These are phyloP conservation scores for Premnoplex brunnescens DNA, from an alignment of 2,797 vertebrate species.

Conservation along the genomic window DNA sequence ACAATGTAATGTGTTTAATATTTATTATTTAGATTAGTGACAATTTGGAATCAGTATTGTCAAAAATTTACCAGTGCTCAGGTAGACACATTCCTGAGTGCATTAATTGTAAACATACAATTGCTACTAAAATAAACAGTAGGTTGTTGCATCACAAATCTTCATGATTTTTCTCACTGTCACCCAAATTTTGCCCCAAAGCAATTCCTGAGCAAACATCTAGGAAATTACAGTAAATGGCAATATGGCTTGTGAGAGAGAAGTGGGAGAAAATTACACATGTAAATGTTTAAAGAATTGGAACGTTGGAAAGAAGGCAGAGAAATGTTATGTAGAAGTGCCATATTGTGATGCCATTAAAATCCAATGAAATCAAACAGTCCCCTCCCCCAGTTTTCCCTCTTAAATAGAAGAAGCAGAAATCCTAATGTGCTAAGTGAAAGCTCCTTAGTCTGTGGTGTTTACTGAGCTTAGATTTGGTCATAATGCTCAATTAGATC, in stretches of 20 bases:
- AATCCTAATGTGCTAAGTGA: background rate
- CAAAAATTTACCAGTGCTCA: background rate
- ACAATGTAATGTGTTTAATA: background rate
- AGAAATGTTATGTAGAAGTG: background rate
- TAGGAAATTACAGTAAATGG: background rate
- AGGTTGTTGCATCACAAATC: background rate
- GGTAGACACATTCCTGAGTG: background rate
- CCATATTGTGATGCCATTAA: background rate
- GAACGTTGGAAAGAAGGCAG: background rate
- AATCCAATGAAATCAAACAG: background rate
- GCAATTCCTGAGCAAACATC: background rate
- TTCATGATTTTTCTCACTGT: background rate
- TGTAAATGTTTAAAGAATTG: background rate
- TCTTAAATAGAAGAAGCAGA: background rate
- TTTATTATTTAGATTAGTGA: background rate
- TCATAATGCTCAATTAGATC: background rate
- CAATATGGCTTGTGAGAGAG: background rate
- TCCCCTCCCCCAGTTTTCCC: background rate
- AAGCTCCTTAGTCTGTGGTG: background rate
- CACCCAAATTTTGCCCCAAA: background rate
- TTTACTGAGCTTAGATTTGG: background rate
- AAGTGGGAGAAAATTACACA: background rate
- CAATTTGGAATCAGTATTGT: background rate
- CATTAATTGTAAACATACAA: background rate
- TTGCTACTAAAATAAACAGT: background rate